Conservation (phyloP, 2,888 invertebrate species). For the Melanotus villosus region DNA sequence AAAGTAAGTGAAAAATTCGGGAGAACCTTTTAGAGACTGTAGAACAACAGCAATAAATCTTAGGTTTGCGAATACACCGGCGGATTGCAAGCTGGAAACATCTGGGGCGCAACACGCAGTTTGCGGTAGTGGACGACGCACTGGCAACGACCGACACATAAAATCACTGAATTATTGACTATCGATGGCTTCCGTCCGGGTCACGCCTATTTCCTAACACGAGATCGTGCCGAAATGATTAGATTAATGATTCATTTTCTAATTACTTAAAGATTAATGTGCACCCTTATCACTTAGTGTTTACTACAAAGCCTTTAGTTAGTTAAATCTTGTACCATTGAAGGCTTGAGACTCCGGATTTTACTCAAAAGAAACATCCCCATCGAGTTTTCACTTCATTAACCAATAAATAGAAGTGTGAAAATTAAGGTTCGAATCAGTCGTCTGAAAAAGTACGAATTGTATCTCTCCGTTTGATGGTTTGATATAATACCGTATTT, state of each 20-base stretch:
- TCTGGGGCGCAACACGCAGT: constrained; percentile 60
- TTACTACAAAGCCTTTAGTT: background rate
- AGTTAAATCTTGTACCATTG: background rate
- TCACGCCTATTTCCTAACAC: constrained; percentile 63
- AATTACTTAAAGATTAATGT: constrained; percentile 36
- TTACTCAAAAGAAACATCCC: no score
- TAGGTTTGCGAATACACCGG: constrained; percentile 54
- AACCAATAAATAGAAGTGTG: no score
- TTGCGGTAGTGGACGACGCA: constrained; percentile 56
- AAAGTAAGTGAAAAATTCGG: constrained; percentile 34
- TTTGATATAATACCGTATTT: no score
- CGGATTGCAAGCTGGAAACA: constrained; percentile 56
- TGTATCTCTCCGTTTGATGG: no score
- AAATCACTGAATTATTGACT: constrained; percentile 64
- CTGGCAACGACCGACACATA: constrained; percentile 56
- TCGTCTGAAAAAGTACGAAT: no score
- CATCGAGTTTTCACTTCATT: no score
- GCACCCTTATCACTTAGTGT: constrained; percentile 22
- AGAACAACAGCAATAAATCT: constrained; percentile 59
- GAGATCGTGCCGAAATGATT: constrained; percentile 51
- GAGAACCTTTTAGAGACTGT: constrained; percentile 47
- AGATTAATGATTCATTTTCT: constrained; percentile 46
- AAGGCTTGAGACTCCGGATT: no score
- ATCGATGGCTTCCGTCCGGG: constrained; percentile 67
- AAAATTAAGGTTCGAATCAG: no score